phyloP scores from a whole-genome alignment of 2,797 vertebrate species.

The Luscinia luscinia region DNA sequence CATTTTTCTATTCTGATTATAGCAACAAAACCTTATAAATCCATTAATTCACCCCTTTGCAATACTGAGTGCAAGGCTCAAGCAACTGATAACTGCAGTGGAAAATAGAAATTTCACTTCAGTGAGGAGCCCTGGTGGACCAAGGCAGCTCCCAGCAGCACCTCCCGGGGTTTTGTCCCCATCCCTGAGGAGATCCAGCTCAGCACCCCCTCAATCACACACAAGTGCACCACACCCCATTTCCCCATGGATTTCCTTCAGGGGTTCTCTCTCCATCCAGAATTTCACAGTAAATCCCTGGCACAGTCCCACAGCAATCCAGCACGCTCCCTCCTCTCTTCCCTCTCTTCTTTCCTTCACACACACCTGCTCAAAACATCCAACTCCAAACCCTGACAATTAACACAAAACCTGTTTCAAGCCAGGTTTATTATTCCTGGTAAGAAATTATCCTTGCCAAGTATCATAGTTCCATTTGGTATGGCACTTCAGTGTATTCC shows the following conservation, averaged over 20 bases:
- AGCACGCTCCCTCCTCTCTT: not conserved
- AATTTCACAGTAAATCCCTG: not conserved
- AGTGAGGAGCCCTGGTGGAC: rapidly evolving
- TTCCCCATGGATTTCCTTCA: not conserved
- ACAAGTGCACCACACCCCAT: not conserved
- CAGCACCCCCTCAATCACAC: not conserved
- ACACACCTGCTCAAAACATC: not conserved
- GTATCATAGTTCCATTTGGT: not conserved
- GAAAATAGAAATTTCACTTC: not conserved
- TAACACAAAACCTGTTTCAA: not conserved
- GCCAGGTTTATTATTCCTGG: rapidly evolving
- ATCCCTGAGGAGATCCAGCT: not conserved
- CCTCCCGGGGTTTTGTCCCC: not conserved
- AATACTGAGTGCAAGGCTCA: not conserved
- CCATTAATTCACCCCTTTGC: too few relatives aligned
- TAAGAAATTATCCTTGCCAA: not conserved
- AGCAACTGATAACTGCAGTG: not conserved
- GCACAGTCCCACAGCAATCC: not conserved
- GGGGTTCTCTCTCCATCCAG: not conserved
- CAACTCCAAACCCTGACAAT: not conserved
- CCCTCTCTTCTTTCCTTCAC: not conserved
- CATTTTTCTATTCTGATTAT: rapidly evolving
- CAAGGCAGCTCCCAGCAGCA: not conserved
- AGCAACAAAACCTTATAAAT: not conserved
- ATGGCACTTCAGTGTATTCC: not conserved